Base-by-base conservation (phyloP, 2,888 invertebrate genomes). In the Dasypogon diadema region DNA sequence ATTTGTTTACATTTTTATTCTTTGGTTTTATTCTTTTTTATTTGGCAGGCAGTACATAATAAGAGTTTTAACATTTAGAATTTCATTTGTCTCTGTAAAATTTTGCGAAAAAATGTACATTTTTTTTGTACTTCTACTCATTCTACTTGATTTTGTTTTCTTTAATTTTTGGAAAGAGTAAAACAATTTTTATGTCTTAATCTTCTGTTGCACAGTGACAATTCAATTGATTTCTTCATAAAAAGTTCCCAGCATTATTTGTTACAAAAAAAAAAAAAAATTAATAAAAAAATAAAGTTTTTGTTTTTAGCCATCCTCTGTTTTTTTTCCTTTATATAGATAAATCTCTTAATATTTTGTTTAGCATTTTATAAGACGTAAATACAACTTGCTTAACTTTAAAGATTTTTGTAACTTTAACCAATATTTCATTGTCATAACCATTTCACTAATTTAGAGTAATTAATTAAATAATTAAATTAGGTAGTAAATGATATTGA, bases 351-450 rank as follows among this genome's bases (percentile, higher is more conserved):
- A 14, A 22, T n/a, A 46, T 60, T 60, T 34, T 30, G 14, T 30
- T 14, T 34, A 16, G 2, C 12, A 18, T 70, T 58, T 58, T 58
- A 2, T 58, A 68, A 65, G 78, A 77, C 78, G 76, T 77, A 75
- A 76, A 78, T 76, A 77, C 77, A 77, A 77, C 77, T 78, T 76
- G 78, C 76, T 74, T 74, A 30, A 65, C 0, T 65, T 65, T 65
- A 46, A 65, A 24, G 22, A 65, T 65, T 65, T 65, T 65, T n/a
- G 22, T 42, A 12, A 46, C 22, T 42, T 46, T 65, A 46, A 65
- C 22, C 24, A 46, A 65, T n/a, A n/a, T 65, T 24, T 26, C 26
- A 70, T 70, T 12, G 48, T 70, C 51, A 70, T 70, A 21, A 21
- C 30, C 10, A 54, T 70, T 54, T 34, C 51, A 70, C 70, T 70